A percentile compares a stretch with the other conserved stretches of the same genome.
These are phyloP conservation scores for Anabacerthia variegaticeps DNA, from an alignment of 2,797 vertebrate genomes.

Conservation along the genomic window DNA sequence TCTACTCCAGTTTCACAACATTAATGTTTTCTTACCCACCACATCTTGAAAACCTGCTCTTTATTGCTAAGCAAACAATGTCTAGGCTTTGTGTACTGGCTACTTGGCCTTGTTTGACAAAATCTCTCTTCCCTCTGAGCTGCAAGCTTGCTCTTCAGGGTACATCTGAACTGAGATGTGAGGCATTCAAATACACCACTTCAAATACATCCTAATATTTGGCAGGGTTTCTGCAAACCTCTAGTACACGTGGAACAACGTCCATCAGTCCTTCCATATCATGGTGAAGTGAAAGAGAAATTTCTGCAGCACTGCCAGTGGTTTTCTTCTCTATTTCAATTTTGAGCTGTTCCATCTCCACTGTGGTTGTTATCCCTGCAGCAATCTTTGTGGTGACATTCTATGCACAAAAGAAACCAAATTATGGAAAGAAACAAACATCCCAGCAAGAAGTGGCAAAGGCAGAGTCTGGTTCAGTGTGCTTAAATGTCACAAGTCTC, in stretches of 20 bases:
- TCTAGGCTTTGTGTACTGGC: not conserved
- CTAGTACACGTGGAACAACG: constrained; percentile 70
- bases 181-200: not conserved
- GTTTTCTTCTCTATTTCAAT: constrained; percentile 59
- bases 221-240: constrained; percentile 67
- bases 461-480: not conserved
- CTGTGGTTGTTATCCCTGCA: constrained; percentile 53
- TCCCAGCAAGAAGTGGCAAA: not conserved
- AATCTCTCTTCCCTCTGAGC: not conserved
- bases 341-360: constrained; percentile 68
- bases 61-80: not conserved
- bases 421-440: not conserved
- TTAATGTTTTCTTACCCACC: not conserved
- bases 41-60: not conserved
- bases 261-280: constrained; percentile 68
- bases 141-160: not conserved
- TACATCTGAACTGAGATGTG: not conserved
- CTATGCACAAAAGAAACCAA: constrained; percentile 56
- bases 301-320: not conserved
- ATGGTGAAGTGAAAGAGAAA: constrained; percentile 75
- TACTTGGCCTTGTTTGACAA: not conserved
- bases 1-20: not conserved
- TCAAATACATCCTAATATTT: not conserved
- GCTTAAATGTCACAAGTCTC: not conserved
- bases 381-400: constrained; percentile 43